phyloP scores from a whole-genome alignment of 2,113 vertebrate species.

The Macquaria ambigua region DNA sequence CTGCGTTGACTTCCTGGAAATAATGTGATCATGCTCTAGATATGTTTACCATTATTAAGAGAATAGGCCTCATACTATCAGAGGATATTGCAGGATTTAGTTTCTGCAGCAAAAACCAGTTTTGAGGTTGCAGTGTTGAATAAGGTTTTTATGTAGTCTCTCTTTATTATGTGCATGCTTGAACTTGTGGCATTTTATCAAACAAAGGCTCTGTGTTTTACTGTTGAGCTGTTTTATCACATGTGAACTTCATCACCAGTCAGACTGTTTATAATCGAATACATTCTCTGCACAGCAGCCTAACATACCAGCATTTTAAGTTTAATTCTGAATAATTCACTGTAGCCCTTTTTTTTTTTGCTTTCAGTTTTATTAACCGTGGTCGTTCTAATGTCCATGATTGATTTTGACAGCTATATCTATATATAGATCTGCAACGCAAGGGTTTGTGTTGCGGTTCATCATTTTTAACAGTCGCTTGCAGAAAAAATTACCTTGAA shows the following conservation, averaged over 20 bases:
- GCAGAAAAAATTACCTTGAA: neutral
- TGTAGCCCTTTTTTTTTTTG: neutral
- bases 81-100: too few species aligned
- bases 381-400: neutral
- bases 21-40: neutral
- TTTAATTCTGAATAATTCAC: neutral
- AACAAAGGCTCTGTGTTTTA: slow-evolving; percentile 4
- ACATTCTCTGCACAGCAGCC: neutral
- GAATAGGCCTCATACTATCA: neutral
- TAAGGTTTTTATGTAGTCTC: neutral
- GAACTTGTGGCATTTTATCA: neutral
- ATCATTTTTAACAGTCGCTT: neutral
- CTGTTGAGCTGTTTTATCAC: neutral
- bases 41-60: neutral
- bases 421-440: slow-evolving; percentile 9
- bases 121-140: too few species aligned
- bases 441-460: neutral
- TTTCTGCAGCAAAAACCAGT: too few species aligned
- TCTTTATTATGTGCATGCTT: neutral
- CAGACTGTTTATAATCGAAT: neutral
- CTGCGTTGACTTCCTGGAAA: neutral
- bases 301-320: neutral
- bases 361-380: neutral
- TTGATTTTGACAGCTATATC: slow-evolving; percentile 1
- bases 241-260: neutral